These are phyloP conservation scores for Girardia tigrina DNA, from an alignment of 2,888 invertebrate genomes.

Conservation along the genomic window DNA sequence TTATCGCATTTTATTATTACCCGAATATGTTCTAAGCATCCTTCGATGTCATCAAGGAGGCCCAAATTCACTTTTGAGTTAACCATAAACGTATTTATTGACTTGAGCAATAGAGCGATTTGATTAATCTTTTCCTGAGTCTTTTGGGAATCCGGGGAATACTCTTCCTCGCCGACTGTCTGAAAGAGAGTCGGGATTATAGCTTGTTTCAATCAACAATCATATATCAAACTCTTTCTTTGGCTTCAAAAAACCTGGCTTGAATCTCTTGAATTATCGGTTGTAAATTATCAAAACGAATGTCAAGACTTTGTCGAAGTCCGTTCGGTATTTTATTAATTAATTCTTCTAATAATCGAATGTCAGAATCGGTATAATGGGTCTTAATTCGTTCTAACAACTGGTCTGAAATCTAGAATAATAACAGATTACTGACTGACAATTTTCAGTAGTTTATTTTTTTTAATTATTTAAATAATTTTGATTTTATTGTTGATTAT, in stretches of 20 bases:
- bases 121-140: conserved; percentile 3
- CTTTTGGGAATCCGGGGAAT: background rate
- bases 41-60: background rate
- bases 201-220: background rate
- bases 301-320: background rate
- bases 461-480: too few species aligned
- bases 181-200: too few species aligned
- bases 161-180: background rate
- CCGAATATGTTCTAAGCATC: background rate
- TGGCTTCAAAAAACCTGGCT: background rate
- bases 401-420: conserved; percentile 6
- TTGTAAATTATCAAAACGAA: background rate
- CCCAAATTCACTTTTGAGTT: conserved; percentile 1
- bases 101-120: background rate
- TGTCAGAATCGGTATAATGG: background rate
- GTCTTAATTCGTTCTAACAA: background rate
- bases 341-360: background rate
- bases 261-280: background rate
- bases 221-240: background rate
- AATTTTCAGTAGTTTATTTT: background rate
- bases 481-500: too few species aligned
- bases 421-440: background rate
- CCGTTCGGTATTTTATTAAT: background rate
- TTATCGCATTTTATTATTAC: background rate
- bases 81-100: background rate